Evolutionary conservation across 2,888 invertebrate genomes (phyloP), one percentile per base, ranked within the genome.

Genomic region (Stenotaenia linearis): DNA sequence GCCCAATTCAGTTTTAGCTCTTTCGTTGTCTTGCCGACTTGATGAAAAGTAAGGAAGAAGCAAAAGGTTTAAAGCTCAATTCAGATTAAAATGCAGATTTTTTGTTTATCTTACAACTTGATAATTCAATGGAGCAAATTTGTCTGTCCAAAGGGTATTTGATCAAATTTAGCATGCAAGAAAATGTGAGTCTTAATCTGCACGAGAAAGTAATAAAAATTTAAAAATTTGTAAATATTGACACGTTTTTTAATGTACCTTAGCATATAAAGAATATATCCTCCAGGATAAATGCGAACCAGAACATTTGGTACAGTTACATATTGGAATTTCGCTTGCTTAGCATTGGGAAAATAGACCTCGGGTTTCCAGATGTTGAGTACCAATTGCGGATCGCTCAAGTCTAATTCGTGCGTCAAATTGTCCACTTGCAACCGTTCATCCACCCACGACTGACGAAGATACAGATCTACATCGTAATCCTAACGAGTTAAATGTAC

Each of bases 11-110:
- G 75, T 61, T 82, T 81, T 76, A 85, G 79, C 78, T 85, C 84
- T 45, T 82, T 82, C 7, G 83, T 84, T 7, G 85, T 84, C 80
- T 84, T 84, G 10, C 84, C 83, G 80, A 84, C 84, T 84, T 78
- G 25, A 80, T 80, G 69, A 21, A 28, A 76, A 35, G 78, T 35
- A 75, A 75, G 25, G 18, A n/a, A 25, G 9, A 32, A 74, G 15
- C 28, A 18, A 25, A 74, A 25, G 23, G 56, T n/a, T n/a, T n/a
- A n/a, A n/a, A n/a, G n/a, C n/a, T n/a, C n/a, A n/a, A n/a, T n/a
- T n/a, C n/a, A n/a, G n/a, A n/a, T n/a, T n/a, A n/a, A n/a, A n/a
- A n/a, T n/a, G n/a, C n/a, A n/a, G n/a, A n/a, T n/a, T n/a, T 32
- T 69, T 69, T 25, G 78, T 82, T 61, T 61, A 1, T 80, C 82